Conservation (phyloP, 1,140 invertebrate species). For the Zelostemma sp. region DNA sequence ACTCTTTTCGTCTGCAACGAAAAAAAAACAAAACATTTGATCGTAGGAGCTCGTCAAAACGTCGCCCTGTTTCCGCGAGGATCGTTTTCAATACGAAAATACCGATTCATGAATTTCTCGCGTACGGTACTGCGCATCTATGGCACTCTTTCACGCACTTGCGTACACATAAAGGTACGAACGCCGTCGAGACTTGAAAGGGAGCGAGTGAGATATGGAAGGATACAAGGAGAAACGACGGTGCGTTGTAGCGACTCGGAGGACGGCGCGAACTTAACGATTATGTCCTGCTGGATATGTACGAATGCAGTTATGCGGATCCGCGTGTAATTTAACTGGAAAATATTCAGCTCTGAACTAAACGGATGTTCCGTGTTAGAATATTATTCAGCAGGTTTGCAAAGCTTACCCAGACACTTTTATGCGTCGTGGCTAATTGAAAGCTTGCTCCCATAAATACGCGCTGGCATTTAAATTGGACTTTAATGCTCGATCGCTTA, state of each 20-base stretch:
- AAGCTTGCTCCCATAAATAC: too few species aligned
- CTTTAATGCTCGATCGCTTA: too few species aligned
- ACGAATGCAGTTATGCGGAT: conserved; percentile 21
- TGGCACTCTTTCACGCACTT: neutral
- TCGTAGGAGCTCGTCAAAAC: too few species aligned
- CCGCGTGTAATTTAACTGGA: conserved; percentile 48
- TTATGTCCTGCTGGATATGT: conserved; percentile 33
- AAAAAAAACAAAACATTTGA: too few species aligned
- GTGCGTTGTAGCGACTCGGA: neutral
- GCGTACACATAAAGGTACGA: neutral
- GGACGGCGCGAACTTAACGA: conserved; percentile 47
- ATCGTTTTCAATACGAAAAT: too few species aligned
- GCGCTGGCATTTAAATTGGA: too few species aligned
- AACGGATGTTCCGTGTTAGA: conserved; percentile 14
- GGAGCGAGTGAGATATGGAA: conserved; percentile 17
- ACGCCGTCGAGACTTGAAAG: conserved; percentile 6
- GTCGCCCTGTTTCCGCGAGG: too few species aligned
- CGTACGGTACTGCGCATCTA: neutral
- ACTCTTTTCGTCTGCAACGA: too few species aligned
- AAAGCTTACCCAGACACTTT: too few species aligned
- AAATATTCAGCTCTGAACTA: conserved; percentile 38
- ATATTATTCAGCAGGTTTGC: conserved; percentile 20
- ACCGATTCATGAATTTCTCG: neutral
- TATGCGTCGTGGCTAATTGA: too few species aligned
- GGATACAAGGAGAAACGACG: neutral